A percentile compares a stretch with the other conserved stretches of the same genome.
Conservation (phyloP, 2,888 invertebrate genomes). For the Formica aserva region DNA sequence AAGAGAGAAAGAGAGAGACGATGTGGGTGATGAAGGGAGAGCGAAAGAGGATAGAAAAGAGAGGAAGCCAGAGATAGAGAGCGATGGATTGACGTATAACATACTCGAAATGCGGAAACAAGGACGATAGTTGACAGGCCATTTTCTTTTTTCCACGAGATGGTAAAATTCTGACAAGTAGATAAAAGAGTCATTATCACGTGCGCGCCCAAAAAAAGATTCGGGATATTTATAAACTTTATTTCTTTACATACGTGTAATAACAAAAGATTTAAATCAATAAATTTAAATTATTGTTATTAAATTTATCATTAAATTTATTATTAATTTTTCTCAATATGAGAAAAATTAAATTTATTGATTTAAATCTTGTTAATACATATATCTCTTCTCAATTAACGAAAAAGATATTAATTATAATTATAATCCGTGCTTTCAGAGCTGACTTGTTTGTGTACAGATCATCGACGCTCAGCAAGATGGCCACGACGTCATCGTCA, state of each 20-base stretch:
- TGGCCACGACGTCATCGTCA: slow-evolving; percentile 60
- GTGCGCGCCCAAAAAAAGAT: not conserved
- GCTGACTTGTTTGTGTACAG: not conserved
- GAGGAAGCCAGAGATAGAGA: slow-evolving; percentile 39
- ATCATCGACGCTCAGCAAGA: slow-evolving; percentile 45
- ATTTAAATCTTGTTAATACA: too few relatives aligned
- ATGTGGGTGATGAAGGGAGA: not conserved
- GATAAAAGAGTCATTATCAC: not conserved
- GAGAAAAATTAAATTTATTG: too few relatives aligned
- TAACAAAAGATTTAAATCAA: too few relatives aligned
- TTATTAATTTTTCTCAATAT: too few relatives aligned
- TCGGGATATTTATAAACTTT: not conserved
- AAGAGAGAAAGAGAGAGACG: slow-evolving; percentile 44
- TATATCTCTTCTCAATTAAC: not conserved
- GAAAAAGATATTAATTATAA: not conserved
- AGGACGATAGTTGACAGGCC: not conserved
- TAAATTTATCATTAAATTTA: too few relatives aligned
- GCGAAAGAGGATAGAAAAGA: not conserved
- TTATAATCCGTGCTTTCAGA: not conserved
- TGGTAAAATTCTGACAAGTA: not conserved
- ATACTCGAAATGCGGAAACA: slow-evolving; percentile 20
- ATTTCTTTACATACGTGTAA: not conserved
- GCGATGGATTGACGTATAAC: slow-evolving; percentile 39
- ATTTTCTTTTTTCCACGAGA: not conserved
- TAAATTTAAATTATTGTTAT: too few relatives aligned